Base-by-base conservation (phyloP, 2,888 invertebrate genomes). In the Heliothis peltigera region DNA sequence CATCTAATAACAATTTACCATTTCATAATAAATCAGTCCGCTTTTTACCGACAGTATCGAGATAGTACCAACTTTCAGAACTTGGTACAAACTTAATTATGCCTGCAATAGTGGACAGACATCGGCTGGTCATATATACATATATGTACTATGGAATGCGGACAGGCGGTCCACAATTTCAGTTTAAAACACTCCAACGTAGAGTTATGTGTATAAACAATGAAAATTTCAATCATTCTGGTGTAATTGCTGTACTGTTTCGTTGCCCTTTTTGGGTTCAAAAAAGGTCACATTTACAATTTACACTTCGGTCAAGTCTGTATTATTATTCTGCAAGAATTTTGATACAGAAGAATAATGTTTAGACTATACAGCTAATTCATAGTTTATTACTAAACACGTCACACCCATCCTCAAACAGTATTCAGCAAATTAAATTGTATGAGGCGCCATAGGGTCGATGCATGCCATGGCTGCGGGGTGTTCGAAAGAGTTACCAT, bases 201-300 rank as follows among this genome's bases (percentile, higher is more conserved):
- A 62, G 52, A 60, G 77, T 70, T 74, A 77, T 72, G 59, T 61
- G 72, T 61, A 66, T 64, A 66, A 75, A 72, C 78, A 80, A 71
- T 77, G 75, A 80, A 80, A 80, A 75, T 79, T 80, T 77, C 72
- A 80, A 69, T 79, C 59, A 77, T 77, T 75, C 69, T 64, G 46
- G 53, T 65, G 60, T 79, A 79, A 79, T 77, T 77, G 61, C 61
- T 70, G 67, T 70, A 63, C 48, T 64, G 67, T 46, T 22, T 57
- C 46, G 47, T 25, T n/a, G 60, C 25, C 25, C 22, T 51, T 62
- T 71, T 49, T 39, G 43, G 43, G n/a, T 2, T n/a, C n/a, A 39
- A 10, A 57, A 71, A 56, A 0, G 19, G 21, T 39, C n/a, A 19
- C 39, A 65, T 54, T 48, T 56, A 47, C 32, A 35, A 28, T 19